These are phyloP conservation scores for Darevskia nairensis DNA, from an alignment of 2,797 vertebrate species.

Conservation along the genomic window DNA sequence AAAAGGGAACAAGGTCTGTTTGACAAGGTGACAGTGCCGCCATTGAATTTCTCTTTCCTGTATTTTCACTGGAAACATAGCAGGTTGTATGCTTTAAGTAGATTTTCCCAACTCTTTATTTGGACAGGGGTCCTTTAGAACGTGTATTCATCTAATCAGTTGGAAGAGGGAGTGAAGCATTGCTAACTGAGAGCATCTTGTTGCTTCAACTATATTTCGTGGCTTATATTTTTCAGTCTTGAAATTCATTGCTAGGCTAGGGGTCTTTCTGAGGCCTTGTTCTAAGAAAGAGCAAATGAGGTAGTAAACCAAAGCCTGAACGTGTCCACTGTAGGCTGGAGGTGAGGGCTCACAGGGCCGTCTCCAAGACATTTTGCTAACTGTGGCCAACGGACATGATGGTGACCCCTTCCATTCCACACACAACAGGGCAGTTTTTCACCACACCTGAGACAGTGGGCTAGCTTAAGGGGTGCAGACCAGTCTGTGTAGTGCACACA, in stretches of 20 bases:
- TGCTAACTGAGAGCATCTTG: slow-evolving; percentile 21
- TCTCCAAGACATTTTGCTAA: too few relatives aligned
- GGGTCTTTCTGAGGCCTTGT: neutral
- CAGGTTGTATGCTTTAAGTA: neutral
- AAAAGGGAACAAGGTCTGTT: slow-evolving; percentile 21
- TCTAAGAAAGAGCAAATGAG: neutral
- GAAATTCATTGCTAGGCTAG: slow-evolving; percentile 42
- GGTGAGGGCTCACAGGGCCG: neutral
- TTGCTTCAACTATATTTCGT: slow-evolving; percentile 48
- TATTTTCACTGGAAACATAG: slow-evolving; percentile 24
- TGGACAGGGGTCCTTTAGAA: neutral
- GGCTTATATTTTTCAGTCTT: slow-evolving; percentile 36
- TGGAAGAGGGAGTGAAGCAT: slow-evolving; percentile 31
- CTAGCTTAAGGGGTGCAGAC: too few relatives aligned
- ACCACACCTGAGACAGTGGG: too few relatives aligned
- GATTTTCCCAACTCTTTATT: neutral
- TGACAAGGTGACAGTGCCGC: slow-evolving; percentile 40
- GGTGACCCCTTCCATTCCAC: too few relatives aligned
- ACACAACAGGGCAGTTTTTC: too few relatives aligned
- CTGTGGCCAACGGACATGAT: too few relatives aligned
- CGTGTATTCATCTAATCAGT: slow-evolving; percentile 49
- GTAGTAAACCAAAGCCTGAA: neutral
- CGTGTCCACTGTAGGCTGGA: neutral
- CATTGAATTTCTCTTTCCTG: neutral
- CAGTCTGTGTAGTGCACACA: too few relatives aligned